phyloP scores from a whole-genome alignment of 2,888 invertebrate genomes.

The Stegana nigrithorax region DNA sequence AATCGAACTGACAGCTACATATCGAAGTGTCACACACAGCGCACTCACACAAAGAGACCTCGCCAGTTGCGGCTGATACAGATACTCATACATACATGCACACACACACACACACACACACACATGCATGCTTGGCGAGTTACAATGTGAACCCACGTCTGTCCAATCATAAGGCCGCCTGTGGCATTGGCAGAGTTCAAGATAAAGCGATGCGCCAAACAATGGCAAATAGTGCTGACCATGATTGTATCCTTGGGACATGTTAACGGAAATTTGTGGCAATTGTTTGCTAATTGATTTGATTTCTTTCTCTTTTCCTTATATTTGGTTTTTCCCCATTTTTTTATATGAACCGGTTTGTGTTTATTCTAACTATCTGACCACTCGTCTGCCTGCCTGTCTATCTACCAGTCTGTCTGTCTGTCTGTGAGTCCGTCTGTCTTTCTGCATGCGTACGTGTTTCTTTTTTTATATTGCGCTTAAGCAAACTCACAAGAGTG shows the following conservation, averaged over 20 bases:
- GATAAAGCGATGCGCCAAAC: not conserved
- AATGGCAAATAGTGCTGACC: conserved; percentile 6
- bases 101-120: no score
- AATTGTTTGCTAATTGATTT: conserved; percentile 24
- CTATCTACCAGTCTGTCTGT: no score
- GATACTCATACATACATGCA: not conserved
- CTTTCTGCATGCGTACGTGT: no score
- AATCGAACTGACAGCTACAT: conserved; percentile 12
- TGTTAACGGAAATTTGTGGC: conserved; percentile 18
- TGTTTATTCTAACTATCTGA: no score
- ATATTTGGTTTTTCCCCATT: not conserved
- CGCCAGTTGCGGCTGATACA: not conserved
- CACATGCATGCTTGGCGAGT: no score
- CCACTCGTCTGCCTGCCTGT: no score
- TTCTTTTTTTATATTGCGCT: no score
- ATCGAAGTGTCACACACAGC: conserved; percentile 20
- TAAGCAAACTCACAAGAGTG: not conserved
- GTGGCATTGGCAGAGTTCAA: no score
- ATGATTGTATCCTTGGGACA: conserved; percentile 17
- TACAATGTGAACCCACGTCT: no score
- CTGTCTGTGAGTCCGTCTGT: no score
- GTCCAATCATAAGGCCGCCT: no score
- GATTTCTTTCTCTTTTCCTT: conserved; percentile 4
- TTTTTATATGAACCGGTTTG: not conserved
- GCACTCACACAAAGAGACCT: not conserved